Base-by-base conservation (phyloP, 2,888 invertebrate genomes). In the Linnaemya vulpina region DNA sequence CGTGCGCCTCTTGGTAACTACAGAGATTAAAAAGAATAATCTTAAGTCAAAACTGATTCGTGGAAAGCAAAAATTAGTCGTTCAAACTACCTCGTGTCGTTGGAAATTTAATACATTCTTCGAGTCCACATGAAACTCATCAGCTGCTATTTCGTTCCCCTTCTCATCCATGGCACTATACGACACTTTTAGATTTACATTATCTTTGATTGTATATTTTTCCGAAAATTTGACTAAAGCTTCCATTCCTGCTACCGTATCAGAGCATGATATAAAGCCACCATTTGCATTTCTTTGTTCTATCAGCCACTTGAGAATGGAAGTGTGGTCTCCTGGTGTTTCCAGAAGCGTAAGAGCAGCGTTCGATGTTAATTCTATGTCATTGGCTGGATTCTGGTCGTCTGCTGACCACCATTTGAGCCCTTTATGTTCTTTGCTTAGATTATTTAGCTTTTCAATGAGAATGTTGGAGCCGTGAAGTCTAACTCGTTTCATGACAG, bases 331-430 rank as follows among this genome's bases (percentile, higher is more conserved):
- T n/a, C 86, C 84, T 0, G 71, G 40, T 0, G 70, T 60, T 2
- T 70, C 90, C 86, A 93, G 93, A 38, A 95, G 88, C 0, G 96
- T 95, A 75, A 97, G 93, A 75, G 98, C 93, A 15, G 95, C 96
- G 92, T 98, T 98, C 0, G 97, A 95, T 0, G 98, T 97, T 88
- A 97, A 96, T 91, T 97, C 96, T 7, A 98, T 93, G 87, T 90
- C 89, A 0, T 95, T 95, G 85, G 94, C 94, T 0, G 96, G 0
- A 96, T 81, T 71, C 1, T 40, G 95, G 30, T 78, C 67, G 40
- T 62, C 35, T 22, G 13, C 25, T 3, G 95, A 95, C 97, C 97
- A 98, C 95, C 96, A 97, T 88, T 95, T 95, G 88, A 94, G 93
- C 49, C 95, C 95, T 5, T 84, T 91, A 30, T 46, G 11, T 25